These are phyloP conservation scores for Lagopus leucura DNA, from an alignment of 2,113 vertebrate genomes.

Conservation along the genomic window DNA sequence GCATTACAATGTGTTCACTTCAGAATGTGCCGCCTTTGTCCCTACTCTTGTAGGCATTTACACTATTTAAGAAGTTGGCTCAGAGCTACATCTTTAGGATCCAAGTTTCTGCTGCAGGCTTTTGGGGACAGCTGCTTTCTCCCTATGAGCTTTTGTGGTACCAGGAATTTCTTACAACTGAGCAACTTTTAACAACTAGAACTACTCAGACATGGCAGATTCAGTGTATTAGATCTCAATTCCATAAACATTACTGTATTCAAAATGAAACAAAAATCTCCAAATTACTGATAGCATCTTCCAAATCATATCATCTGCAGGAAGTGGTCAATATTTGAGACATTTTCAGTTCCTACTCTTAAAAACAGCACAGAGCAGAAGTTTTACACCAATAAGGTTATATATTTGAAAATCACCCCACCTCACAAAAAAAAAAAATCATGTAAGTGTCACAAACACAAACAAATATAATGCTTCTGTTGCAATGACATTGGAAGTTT, in stretches of 20 bases:
- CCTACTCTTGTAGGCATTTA: constrained; percentile 41
- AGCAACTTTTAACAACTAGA: constrained; percentile 29
- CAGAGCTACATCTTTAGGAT: neutral
- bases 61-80: constrained; percentile 46
- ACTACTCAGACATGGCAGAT: neutral
- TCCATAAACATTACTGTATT: constrained; percentile 8
- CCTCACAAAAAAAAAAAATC: no score
- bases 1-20: neutral
- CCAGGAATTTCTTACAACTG: neutral
- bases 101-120: constrained; percentile 44
- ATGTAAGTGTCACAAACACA: neutral
- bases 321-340: constrained; percentile 20
- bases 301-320: constrained; percentile 32
- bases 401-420: neutral
- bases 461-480: neutral
- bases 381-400: neutral
- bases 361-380: neutral
- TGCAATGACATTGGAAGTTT: neutral
- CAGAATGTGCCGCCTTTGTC: constrained; percentile 25
- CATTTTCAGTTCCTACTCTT: neutral
- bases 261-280: neutral
- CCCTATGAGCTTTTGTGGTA: constrained; percentile 35
- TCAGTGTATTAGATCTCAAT: neutral
- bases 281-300: neutral
- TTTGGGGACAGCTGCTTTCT: constrained; percentile 56